A percentile compares a stretch with the other conserved stretches of the same genome.
phyloP scores from a whole-genome alignment of 2,888 invertebrate species.

The Nezara viridula region DNA sequence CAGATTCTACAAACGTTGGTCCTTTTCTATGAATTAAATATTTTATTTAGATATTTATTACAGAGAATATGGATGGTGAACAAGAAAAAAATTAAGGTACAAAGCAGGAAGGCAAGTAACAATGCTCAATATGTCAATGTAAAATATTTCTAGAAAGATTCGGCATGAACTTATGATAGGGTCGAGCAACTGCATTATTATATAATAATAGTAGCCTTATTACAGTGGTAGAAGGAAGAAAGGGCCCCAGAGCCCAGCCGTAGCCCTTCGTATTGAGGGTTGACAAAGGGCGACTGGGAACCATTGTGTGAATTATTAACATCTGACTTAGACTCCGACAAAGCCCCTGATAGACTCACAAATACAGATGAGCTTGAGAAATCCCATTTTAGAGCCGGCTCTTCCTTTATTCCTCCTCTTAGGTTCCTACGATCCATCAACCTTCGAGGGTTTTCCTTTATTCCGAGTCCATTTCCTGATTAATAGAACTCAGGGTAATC shows the following conservation, averaged over 20 bases:
- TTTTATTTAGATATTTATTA: too few species aligned
- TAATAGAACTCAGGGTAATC: constrained; percentile 12
- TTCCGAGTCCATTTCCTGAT: constrained; percentile 38
- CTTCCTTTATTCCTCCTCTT: background rate
- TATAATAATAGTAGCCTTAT: constrained; percentile 26
- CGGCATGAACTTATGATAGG: too few species aligned
- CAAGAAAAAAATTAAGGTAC: too few species aligned
- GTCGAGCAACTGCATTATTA: background rate
- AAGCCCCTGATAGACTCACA: constrained; percentile 41
- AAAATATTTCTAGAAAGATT: too few species aligned
- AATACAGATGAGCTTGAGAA: constrained; percentile 32
- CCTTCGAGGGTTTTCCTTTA: background rate
- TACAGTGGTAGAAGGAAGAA: background rate
- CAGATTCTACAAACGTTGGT: too few species aligned
- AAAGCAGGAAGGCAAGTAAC: too few species aligned
- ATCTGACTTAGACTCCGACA: constrained; percentile 35
- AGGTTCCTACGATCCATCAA: background rate
- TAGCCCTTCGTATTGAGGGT: background rate
- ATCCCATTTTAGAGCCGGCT: constrained; percentile 12
- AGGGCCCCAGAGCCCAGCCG: background rate
- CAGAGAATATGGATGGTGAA: too few species aligned
- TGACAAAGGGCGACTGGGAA: background rate
- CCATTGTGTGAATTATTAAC: constrained; percentile 42
- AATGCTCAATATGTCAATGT: too few species aligned
- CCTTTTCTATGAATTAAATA: too few species aligned